phyloP scores from a whole-genome alignment of 2,113 vertebrate species.

The Python bivittatus region DNA sequence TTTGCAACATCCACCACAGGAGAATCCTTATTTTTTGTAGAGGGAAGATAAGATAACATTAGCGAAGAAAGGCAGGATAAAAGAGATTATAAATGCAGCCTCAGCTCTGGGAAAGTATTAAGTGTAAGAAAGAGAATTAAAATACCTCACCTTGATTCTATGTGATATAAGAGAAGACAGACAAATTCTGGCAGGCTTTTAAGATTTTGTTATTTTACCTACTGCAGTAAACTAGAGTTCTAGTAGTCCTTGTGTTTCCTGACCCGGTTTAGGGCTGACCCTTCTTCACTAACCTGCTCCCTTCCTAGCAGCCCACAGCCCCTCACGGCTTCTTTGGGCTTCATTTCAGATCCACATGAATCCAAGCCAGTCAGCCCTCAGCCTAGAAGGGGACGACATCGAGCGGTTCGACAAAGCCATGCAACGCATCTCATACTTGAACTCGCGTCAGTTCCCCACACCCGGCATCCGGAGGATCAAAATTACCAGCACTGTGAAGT shows the following conservation, averaged over 20 bases:
- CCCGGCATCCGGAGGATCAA: constrained; percentile 91
- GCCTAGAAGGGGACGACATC: constrained; percentile 86
- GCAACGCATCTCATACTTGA: constrained; percentile 93
- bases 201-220: too few relatives aligned
- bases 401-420: constrained; percentile 89
- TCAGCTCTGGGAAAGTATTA: too few relatives aligned
- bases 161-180: too few relatives aligned
- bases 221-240: not conserved
- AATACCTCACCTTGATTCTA: too few relatives aligned
- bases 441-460: constrained; percentile 95
- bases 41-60: not conserved
- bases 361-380: constrained; percentile 86
- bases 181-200: too few relatives aligned
- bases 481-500: constrained; percentile 85
- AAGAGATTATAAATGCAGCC: too few relatives aligned
- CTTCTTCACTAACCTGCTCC: not conserved
- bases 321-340: not conserved
- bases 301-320: not conserved
- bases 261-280: not conserved
- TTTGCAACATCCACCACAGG: not conserved
- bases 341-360: constrained; percentile 83
- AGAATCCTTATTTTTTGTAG: not conserved
- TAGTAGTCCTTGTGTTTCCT: not conserved
- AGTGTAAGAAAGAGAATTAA: too few relatives aligned
- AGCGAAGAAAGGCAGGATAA: not conserved